Percentiles rank a stretch among this genome's conserved stretches.
phyloP scores from a whole-genome alignment of 2,888 invertebrate genomes.

The Brachyptera risi region DNA sequence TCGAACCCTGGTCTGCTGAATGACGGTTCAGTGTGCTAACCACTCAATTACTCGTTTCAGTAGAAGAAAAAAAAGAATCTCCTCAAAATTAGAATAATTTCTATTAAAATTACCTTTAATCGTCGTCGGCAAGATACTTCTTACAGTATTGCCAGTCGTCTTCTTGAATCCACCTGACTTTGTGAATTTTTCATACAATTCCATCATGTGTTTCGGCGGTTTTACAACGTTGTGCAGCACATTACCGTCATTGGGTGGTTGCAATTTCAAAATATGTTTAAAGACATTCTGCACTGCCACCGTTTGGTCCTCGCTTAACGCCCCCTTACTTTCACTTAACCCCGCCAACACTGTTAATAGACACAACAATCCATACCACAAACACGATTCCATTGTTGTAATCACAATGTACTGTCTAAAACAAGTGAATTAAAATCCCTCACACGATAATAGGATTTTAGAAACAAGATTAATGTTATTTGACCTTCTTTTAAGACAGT shows the following conservation, averaged over 20 bases:
- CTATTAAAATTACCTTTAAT: constrained; percentile 1
- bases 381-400: too few relatives aligned
- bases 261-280: constrained; percentile 2
- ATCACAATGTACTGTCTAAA: too few relatives aligned
- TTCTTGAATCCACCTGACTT: constrained; percentile 33
- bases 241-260: background rate
- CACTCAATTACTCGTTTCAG: background rate
- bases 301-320: background rate
- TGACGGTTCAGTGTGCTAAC: too few relatives aligned
- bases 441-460: background rate
- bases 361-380: too few relatives aligned
- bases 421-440: too few relatives aligned
- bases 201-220: constrained; percentile 34
- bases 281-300: background rate
- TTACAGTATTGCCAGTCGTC: constrained; percentile 24
- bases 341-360: too few relatives aligned
- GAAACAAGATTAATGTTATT: background rate
- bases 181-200: constrained; percentile 32
- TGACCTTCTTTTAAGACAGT: too few relatives aligned
- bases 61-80: background rate
- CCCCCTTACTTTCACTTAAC: too few relatives aligned
- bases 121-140: constrained; percentile 26
- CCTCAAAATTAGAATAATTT: too few relatives aligned
- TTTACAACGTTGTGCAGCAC: background rate
- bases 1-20: too few relatives aligned